These are phyloP conservation scores for Drosophila cracens DNA, from an alignment of 2,888 invertebrate species.

Conservation along the genomic window DNA sequence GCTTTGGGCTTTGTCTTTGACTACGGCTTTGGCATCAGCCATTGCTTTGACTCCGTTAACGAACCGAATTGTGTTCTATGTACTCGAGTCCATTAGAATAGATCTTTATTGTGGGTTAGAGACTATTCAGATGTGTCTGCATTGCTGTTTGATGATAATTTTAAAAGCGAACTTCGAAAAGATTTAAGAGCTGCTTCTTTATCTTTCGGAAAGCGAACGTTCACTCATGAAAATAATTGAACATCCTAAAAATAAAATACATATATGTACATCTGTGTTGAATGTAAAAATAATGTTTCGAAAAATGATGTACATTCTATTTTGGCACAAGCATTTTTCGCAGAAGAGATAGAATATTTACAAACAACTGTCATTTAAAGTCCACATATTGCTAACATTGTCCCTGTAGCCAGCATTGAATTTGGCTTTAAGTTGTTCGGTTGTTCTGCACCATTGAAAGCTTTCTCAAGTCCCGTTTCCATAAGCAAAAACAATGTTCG, in stretches of 20 bases:
- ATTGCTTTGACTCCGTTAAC: slow-evolving; percentile 38
- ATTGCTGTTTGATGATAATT: background rate
- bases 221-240: background rate
- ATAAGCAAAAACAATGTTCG: background rate
- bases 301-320: background rate
- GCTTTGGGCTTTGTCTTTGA: slow-evolving; percentile 15
- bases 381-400: background rate
- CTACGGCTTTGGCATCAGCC: slow-evolving; percentile 12
- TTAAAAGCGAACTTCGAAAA: background rate
- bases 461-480: slow-evolving; percentile 17
- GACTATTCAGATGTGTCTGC: background rate
- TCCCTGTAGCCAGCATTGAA: background rate
- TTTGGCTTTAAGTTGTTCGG: slow-evolving; percentile 19
- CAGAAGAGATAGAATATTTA: background rate
- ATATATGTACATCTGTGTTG: background rate
- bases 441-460: background rate
- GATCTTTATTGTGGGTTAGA: background rate
- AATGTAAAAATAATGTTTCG: background rate
- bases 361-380: background rate
- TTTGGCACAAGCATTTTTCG: background rate
- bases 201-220: background rate
- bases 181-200: background rate
- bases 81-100: slow-evolving; percentile 8
- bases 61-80: slow-evolving; percentile 24
- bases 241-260: background rate